These are phyloP conservation scores for Heliconius ismenius DNA, from an alignment of 2,888 invertebrate genomes.

Conservation along the genomic window DNA sequence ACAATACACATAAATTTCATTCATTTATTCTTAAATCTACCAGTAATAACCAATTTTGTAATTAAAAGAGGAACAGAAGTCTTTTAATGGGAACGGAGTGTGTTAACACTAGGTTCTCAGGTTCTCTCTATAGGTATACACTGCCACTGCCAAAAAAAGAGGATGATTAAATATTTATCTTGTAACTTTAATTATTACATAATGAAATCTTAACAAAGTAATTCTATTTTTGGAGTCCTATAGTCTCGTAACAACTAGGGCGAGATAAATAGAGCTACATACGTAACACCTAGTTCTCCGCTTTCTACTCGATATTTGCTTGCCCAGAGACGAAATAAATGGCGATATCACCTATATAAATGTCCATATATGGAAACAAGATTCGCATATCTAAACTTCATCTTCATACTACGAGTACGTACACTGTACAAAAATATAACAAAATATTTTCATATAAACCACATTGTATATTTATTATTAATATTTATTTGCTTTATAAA, in stretches of 20 bases:
- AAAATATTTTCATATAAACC: background rate
- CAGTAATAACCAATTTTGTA: background rate
- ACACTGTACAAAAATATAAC: background rate
- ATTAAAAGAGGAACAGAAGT: background rate
- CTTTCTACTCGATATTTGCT: slow-evolving; percentile 4
- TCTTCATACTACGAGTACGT: background rate
- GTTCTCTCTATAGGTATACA: too few species aligned
- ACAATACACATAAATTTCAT: background rate
- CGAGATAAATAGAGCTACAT: background rate
- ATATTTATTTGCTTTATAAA: too few species aligned
- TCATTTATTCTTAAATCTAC: background rate
- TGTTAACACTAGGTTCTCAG: too few species aligned
- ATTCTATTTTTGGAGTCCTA: background rate
- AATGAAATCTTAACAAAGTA: background rate
- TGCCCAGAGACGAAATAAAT: slow-evolving; percentile 5
- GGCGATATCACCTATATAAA: slow-evolving; percentile 14
- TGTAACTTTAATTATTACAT: background rate
- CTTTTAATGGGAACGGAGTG: too few species aligned
- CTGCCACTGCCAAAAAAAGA: too few species aligned
- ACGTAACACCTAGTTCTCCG: slow-evolving; percentile 11
- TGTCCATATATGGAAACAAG: slow-evolving; percentile 1
- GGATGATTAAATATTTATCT: background rate
- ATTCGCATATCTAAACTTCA: background rate
- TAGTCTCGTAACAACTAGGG: background rate
- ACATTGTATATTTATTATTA: too few species aligned